Conservation (phyloP, 1,140 invertebrate genomes). For the Laupala kohalensis region DNA sequence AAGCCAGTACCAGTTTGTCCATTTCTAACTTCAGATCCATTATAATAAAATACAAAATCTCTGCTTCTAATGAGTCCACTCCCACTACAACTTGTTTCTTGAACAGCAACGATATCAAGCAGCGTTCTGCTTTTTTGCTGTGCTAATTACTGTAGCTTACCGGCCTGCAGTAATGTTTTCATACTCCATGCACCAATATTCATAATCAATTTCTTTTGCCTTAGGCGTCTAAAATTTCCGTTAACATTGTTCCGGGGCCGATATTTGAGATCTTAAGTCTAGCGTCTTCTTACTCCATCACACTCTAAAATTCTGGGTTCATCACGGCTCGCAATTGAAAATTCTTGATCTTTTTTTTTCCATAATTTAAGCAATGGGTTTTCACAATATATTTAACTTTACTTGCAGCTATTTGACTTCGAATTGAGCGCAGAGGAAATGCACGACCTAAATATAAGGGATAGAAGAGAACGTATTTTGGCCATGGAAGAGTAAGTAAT, state of each 20-base stretch:
- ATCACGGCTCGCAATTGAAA: too few species aligned
- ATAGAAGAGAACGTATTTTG: conserved; percentile 40
- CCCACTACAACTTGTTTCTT: neutral
- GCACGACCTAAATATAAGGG: conserved; percentile 33
- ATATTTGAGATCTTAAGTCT: too few species aligned
- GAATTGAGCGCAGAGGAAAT: conserved; percentile 39
- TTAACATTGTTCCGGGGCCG: too few species aligned
- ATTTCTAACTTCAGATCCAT: neutral
- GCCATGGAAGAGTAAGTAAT: conserved; percentile 34
- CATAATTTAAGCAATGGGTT: too few species aligned
- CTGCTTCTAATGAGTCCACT: neutral
- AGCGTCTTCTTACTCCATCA: too few species aligned
- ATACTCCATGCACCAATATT: too few species aligned
- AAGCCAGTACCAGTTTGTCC: neutral
- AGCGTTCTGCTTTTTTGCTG: neutral
- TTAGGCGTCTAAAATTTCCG: too few species aligned
- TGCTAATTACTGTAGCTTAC: too few species aligned
- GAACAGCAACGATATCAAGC: neutral
- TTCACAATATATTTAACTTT: neutral
- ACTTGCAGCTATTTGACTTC: conserved; percentile 43
- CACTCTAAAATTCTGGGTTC: too few species aligned
- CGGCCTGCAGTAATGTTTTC: too few species aligned
- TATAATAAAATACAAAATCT: neutral
- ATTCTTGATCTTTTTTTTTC: too few species aligned
- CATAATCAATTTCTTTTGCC: too few species aligned